A percentile compares a stretch with the other conserved stretches of the same genome.
These are phyloP conservation scores for Dinocampus coccinellae DNA, from an alignment of 2,888 invertebrate genomes.

Conservation along the genomic window DNA sequence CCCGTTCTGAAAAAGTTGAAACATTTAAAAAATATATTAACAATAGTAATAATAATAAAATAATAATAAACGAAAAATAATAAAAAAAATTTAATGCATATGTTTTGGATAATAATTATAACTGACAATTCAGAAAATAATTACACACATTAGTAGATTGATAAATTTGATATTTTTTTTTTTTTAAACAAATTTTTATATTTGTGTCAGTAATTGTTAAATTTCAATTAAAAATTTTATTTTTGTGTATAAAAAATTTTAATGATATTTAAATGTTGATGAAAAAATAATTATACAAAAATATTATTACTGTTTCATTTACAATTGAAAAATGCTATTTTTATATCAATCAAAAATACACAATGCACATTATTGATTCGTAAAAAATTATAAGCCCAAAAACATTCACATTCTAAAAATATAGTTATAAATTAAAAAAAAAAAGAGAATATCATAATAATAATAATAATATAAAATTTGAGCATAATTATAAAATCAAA, in stretches of 20 bases:
- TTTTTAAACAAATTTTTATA: not conserved
- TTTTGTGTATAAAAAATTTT: too few relatives aligned
- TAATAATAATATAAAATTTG: too few relatives aligned
- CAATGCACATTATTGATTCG: not conserved
- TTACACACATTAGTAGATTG: not conserved
- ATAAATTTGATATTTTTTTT: too few relatives aligned
- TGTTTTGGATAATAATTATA: not conserved
- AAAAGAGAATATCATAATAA: too few relatives aligned
- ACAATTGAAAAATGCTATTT: not conserved
- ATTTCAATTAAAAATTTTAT: too few relatives aligned
- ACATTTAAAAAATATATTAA: too few relatives aligned
- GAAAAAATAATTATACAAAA: not conserved
- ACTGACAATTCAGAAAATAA: not conserved
- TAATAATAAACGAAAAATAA: not conserved
- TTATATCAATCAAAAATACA: not conserved
- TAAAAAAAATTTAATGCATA: not conserved
- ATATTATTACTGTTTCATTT: not conserved
- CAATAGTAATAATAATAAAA: too few relatives aligned
- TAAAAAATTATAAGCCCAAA: not conserved
- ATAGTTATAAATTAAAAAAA: not conserved
- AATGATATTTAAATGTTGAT: not conserved
- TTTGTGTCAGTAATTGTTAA: not conserved
- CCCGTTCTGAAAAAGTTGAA: not conserved
- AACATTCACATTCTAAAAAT: too few relatives aligned
- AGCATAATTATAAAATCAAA: not conserved